Percentiles rank a stretch among this genome's conserved stretches.
phyloP scores from a whole-genome alignment of 1,140 invertebrate genomes.

The Oedothorax gibbosus region DNA sequence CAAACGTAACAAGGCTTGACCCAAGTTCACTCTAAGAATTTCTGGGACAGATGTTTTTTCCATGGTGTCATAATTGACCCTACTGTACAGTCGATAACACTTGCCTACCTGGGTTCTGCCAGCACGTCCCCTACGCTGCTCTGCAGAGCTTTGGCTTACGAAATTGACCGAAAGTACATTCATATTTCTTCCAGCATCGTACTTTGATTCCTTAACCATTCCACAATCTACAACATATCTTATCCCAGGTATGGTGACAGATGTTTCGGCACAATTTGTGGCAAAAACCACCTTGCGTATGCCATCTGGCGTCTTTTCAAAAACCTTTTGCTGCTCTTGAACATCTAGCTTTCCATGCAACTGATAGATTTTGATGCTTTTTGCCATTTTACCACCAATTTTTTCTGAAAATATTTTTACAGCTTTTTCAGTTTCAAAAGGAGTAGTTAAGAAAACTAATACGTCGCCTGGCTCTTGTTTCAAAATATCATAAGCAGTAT shows the following conservation, averaged over 20 bases:
- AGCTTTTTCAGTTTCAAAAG: constrained; percentile 88
- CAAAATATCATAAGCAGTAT: constrained; percentile 84
- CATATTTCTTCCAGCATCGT: constrained; percentile 87
- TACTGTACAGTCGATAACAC: constrained; percentile 87
- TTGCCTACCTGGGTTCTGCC: constrained; percentile 78
- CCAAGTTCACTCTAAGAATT: constrained; percentile 90
- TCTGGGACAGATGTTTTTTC: constrained; percentile 84
- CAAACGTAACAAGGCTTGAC: constrained; percentile 86
- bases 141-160: constrained; percentile 93
- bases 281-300: constrained; percentile 94
- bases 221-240: constrained; percentile 98
- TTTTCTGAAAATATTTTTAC: constrained; percentile 73
- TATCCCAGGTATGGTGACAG: constrained; percentile 97
- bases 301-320: constrained; percentile 73
- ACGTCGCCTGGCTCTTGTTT: constrained; percentile 85
- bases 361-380: constrained; percentile 63
- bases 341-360: constrained; percentile 76
- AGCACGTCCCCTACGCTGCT: constrained; percentile 95
- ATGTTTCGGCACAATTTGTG: constrained; percentile 99
- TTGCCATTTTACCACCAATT: constrained; percentile 60
- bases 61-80: constrained; percentile 84
- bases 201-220: constrained; percentile 97
- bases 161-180: constrained; percentile 84
- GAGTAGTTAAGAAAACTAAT: constrained; percentile 92
- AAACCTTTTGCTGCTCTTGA: constrained; percentile 68